Conservation (phyloP, 2,113 vertebrate genomes). For the Synchiropus splendidus region DNA sequence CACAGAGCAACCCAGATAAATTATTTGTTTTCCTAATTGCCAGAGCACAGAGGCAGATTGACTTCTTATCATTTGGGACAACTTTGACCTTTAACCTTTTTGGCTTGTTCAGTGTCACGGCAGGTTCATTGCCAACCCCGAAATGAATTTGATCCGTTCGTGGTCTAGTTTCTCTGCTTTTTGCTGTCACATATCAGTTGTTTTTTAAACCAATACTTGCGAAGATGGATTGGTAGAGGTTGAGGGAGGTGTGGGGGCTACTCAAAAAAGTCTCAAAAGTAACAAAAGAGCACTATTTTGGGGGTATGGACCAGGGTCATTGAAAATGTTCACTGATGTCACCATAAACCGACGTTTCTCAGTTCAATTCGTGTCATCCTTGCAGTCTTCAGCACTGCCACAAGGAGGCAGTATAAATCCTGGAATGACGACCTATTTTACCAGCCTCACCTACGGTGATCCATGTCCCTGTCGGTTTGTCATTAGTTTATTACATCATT, state of each 20-base stretch:
- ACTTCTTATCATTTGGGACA: constrained; percentile 27
- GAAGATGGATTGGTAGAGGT: constrained; percentile 12
- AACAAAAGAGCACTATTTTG: no score
- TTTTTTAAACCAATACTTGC: constrained; percentile 34
- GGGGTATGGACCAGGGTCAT: no score
- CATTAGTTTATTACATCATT: no score
- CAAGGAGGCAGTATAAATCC: constrained; percentile 50
- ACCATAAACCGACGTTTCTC: neutral
- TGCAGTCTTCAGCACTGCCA: constrained; percentile 20
- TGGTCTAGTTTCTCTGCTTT: constrained; percentile 14
- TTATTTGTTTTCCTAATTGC: no score
- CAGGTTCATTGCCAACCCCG: constrained; percentile 40
- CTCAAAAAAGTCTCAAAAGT: no score
- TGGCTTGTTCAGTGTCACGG: constrained; percentile 4
- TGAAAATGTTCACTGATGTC: no score
- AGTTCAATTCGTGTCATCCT: no score
- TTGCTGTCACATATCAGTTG: constrained; percentile 10
- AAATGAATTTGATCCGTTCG: constrained; percentile 35
- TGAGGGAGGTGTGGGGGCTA: neutral
- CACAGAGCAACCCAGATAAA: constrained; percentile 2
- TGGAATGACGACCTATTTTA: constrained; percentile 26
- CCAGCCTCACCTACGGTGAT: no score
- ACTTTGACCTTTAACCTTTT: constrained; percentile 28
- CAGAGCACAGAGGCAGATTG: neutral
- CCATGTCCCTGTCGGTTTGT: no score